Evolutionary conservation across 2,113 vertebrate genomes (phyloP).

Genomic region (Onychostoma macrolepis): DNA sequence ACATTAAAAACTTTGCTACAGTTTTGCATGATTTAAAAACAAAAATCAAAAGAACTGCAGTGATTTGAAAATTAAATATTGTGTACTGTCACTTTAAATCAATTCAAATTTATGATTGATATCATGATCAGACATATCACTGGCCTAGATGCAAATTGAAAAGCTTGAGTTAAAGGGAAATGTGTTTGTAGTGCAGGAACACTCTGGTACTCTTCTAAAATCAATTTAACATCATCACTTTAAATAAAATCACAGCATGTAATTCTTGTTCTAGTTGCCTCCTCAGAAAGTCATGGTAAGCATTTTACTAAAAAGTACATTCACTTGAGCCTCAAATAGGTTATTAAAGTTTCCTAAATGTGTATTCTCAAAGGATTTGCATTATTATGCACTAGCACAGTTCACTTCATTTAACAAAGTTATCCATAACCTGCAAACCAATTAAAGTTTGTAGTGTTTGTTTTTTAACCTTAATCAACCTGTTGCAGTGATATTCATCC

Average conservation of each 20-base stretch:
- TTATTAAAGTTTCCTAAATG: background rate
- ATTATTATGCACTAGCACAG: constrained; percentile 10
- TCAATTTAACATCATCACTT: background rate
- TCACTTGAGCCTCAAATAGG: background rate
- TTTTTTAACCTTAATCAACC: constrained; percentile 27
- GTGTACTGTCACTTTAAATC: background rate
- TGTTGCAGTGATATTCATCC: constrained; percentile 41
- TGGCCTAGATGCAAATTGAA: background rate
- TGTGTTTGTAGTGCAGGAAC: background rate
- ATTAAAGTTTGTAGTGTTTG: background rate
- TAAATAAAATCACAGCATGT: background rate
- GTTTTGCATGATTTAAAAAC: background rate
- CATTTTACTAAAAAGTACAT: background rate
- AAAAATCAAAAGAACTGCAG: background rate
- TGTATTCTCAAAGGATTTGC: constrained; percentile 8
- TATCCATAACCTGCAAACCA: constrained; percentile 16
- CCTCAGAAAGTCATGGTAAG: constrained; percentile 20
- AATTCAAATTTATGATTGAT: background rate
- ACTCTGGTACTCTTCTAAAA: background rate
- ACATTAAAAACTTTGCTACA: background rate
- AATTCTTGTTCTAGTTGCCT: background rate
- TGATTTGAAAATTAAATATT: background rate
- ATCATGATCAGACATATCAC: background rate
- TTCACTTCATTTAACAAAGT: constrained; percentile 39
- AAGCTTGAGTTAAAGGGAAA: background rate